Evolutionary conservation across 2,888 invertebrate species (phyloP), one percentile per base, ranked within the genome.

Genomic region (Spatulosminthurus flaviceps): DNA sequence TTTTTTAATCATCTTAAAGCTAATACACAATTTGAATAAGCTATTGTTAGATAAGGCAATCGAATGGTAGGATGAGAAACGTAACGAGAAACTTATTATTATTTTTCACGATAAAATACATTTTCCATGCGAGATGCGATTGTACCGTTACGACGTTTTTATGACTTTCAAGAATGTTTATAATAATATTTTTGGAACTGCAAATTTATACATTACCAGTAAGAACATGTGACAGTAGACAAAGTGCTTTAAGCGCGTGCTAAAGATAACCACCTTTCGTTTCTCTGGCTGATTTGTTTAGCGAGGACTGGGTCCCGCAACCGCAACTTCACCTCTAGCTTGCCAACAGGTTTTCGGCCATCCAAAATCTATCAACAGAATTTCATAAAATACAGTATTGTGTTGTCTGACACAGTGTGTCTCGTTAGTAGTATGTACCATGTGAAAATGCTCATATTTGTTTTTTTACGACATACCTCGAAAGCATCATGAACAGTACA

Each of bases 251-350:
- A 51, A 9, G 64, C 81, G 11, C 82, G 79, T 80, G 86, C 95
- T 81, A 98, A 91, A 75, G 95, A 91, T 16, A 98, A 91, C 98
- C 98, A 98, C 87, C 95, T 95, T 87, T 97, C 96, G 79, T 93
- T 92, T 34, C 93, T 91, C 87, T 93, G 93, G 87, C 95, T 95
- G 9, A 97, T 92, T 88, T 97, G 95, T 86, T 95, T 95, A n/a
- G 92, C 92, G 51, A 93, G 88, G 73, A 98, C 90, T 0, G 98
- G 97, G 86, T 96, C 94, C 79, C 97, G 91, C 24, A 97, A 90
- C 78, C 96, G 92, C 77, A 97, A 87, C 96, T 96, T 87, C 22
- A 84, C 51, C 21, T 60, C 61, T 9, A 74, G 64, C 19, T 77
- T 84, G 22, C 74, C 75, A 24, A 70, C 70, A 11, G 72, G 51